A percentile compares a stretch with the other conserved stretches of the same genome.
These are phyloP conservation scores for Steinernema khuongi DNA, from an alignment of 1,140 invertebrate species.

Conservation along the genomic window DNA sequence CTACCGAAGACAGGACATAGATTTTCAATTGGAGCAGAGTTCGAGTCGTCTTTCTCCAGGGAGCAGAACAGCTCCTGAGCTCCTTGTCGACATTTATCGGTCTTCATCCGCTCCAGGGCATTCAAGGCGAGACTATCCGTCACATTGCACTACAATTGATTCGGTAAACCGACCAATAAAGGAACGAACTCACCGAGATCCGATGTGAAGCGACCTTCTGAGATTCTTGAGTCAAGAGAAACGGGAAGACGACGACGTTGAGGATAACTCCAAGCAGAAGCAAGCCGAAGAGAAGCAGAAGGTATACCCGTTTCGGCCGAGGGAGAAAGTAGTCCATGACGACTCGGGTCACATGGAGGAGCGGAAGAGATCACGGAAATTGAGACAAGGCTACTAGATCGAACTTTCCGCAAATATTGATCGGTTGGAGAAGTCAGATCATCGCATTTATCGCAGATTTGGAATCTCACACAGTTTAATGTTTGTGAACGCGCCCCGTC, in stretches of 20 bases:
- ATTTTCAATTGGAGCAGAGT: constrained; percentile 27
- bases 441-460: too few relatives aligned
- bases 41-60: constrained; percentile 22
- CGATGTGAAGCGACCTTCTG: constrained; percentile 5
- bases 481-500: too few relatives aligned
- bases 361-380: too few relatives aligned
- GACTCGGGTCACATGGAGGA: not conserved
- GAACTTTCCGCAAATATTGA: too few relatives aligned
- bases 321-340: constrained; percentile 1
- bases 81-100: constrained; percentile 30
- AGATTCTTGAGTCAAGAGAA: constrained; percentile 4
- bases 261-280: constrained; percentile 4
- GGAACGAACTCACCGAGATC: not conserved
- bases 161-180: not conserved
- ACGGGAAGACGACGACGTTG: constrained; percentile 19
- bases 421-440: too few relatives aligned
- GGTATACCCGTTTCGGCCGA: constrained; percentile 1
- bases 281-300: constrained; percentile 5
- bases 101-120: constrained; percentile 41
- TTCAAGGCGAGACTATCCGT: constrained; percentile 29
- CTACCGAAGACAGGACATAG: constrained; percentile 30
- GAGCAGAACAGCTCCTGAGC: constrained; percentile 24
- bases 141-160: constrained; percentile 28
- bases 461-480: too few relatives aligned
- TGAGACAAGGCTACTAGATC: too few relatives aligned